Evolutionary conservation across 53 echinoderm and acorn worm genomes (phyloP), one percentile per base, ranked within the genome.

Genomic region (Holothuria scabra): DNA sequence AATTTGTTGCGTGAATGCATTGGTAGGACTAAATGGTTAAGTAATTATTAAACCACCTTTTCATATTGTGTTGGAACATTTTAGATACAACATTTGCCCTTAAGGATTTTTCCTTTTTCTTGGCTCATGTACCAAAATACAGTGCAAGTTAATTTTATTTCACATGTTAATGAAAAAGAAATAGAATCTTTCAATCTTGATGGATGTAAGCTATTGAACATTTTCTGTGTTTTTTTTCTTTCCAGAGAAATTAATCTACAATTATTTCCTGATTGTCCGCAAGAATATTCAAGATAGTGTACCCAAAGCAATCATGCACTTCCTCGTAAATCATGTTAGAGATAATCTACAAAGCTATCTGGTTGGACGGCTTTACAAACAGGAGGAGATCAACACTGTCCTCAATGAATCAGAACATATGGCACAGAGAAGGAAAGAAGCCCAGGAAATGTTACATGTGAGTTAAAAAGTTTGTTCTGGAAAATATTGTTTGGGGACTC

Each of bases 281-380:
- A 99, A 99, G 88, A 99, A 99, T 89, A 99, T 99, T 57, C 99
- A 99, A 52, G 99, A 99, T 87, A 95, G 99, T 30, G 95, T 99
- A 0, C 99, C 99, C 67, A 99, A 99, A 82, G 90, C 99, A 48
- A 94, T 99, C 82, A 99, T 99, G 99, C 99, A 99, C 63, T 99
- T 99, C 88, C 67, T 99, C 29, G 99, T 99, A 35, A 99, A 99
- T 78, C 84, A 89, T 70, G 95, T 99, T 0, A 69, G 87, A 56
- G 99, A 99, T 38, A 94, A 99, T 84, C 79, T 99, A 2, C 99
- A 99, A 87, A 99, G 99, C 82, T 94, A 99, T 62, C 84, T 99
- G 35, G 99, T 99, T 4, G 99, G 99, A 12, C 88, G 89, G 46
- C 90, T 99, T 46, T 99, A 99, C 76, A 95, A 95, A 70, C 94